phyloP scores from a whole-genome alignment of 2,113 vertebrate genomes.

The Argyrosomus japonicus region DNA sequence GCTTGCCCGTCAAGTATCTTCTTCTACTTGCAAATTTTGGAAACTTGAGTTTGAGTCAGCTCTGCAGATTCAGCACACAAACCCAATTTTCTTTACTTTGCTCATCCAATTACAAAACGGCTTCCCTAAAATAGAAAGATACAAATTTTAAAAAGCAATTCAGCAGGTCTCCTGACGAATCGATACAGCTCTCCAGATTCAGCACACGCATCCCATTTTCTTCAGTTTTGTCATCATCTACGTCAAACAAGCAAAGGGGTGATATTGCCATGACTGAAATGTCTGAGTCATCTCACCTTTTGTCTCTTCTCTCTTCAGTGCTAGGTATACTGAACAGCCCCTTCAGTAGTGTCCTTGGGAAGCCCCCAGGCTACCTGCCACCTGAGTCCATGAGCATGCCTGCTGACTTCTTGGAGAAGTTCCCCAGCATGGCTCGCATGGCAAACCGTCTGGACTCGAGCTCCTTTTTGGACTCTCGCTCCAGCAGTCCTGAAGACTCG shows the following conservation, averaged over 20 bases:
- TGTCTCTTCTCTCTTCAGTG: constrained; percentile 68
- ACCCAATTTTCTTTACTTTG: neutral
- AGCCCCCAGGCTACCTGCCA: constrained; percentile 85
- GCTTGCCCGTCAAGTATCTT: neutral
- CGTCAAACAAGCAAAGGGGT: neutral
- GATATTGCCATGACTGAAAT: neutral
- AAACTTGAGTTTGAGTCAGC: neutral
- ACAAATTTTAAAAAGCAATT: neutral
- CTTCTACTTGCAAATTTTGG: constrained; percentile 1
- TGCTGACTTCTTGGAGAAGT: constrained; percentile 92
- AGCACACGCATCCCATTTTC: neutral
- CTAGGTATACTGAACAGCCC: constrained; percentile 90
- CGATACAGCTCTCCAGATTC: constrained; percentile 9
- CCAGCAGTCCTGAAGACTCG: constrained; percentile 96
- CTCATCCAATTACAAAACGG: neutral
- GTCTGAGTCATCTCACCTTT: neutral
- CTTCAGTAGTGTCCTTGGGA: constrained; percentile 87
- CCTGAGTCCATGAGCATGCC: constrained; percentile 90
- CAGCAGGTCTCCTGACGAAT: constrained; percentile 5
- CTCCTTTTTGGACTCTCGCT: constrained; percentile 94
- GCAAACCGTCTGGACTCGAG: constrained; percentile 89
- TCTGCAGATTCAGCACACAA: constrained; percentile 39
- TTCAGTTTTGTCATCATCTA: constrained; percentile 13
- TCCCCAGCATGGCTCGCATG: constrained; percentile 88
- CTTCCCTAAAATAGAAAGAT: neutral